A percentile compares a stretch with the other conserved stretches of the same genome.
phyloP scores from a whole-genome alignment of 2,113 vertebrate species.

The Scortum barcoo region DNA sequence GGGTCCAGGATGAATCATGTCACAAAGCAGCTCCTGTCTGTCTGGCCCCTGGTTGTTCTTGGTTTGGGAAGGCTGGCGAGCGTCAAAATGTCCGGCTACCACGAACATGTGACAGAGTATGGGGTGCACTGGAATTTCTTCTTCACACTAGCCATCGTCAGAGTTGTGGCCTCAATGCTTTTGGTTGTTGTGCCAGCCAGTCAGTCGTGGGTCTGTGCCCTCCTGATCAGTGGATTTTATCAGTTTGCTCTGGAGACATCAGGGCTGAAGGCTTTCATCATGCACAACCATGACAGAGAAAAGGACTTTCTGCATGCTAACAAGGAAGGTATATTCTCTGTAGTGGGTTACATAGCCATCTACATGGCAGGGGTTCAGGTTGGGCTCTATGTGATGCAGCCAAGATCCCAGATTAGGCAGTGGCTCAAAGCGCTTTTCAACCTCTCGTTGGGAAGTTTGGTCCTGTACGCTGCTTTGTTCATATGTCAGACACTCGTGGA shows the following conservation, averaged over 20 bases:
- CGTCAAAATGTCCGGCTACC: slow-evolving; percentile 90
- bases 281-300: slow-evolving; percentile 87
- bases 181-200: slow-evolving; percentile 83
- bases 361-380: slow-evolving; percentile 93
- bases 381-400: slow-evolving; percentile 87
- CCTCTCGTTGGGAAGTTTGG: slow-evolving; percentile 75
- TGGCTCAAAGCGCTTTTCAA: slow-evolving; percentile 81
- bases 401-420: slow-evolving; percentile 81
- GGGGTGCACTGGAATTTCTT: slow-evolving; percentile 99
- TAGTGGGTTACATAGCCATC: slow-evolving; percentile 90
- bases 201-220: slow-evolving; percentile 85
- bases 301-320: slow-evolving; percentile 91
- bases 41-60: slow-evolving; percentile 91
- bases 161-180: slow-evolving; percentile 88
- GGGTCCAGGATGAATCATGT: slow-evolving; percentile 77
- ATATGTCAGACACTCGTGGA: slow-evolving; percentile 83
- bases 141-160: slow-evolving; percentile 92
- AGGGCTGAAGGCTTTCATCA: slow-evolving; percentile 88
- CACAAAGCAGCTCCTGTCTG: slow-evolving; percentile 84
- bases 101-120: slow-evolving; percentile 94
- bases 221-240: slow-evolving; percentile 84
- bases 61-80: slow-evolving; percentile 88
- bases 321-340: slow-evolving; percentile 93
- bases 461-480: slow-evolving; percentile 79
- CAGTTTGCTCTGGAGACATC: slow-evolving; percentile 88